Evolutionary conservation across 1,140 invertebrate genomes (phyloP).

Genomic region (Drosophila seguyi): DNA sequence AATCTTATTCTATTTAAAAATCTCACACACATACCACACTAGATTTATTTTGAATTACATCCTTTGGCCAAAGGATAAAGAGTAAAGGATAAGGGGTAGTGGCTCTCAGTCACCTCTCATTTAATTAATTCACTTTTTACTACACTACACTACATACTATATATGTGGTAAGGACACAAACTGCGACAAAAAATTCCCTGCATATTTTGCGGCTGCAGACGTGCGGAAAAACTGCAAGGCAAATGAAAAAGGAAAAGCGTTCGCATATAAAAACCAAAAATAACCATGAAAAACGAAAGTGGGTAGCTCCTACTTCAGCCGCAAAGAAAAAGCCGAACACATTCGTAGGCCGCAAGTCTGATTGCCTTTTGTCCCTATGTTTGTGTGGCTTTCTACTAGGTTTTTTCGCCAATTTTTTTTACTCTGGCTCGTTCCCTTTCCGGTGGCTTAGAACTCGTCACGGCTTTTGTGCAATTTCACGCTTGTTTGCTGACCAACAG

Average conservation of each 20-base stretch:
- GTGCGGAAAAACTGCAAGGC: constrained; percentile 16
- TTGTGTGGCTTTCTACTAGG: constrained; percentile 14
- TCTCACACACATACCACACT: constrained; percentile 1
- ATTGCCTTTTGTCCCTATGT: constrained; percentile 67
- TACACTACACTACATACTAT: too few relatives aligned
- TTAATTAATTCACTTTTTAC: constrained; percentile 25
- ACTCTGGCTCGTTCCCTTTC: constrained; percentile 7
- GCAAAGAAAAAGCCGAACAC: constrained; percentile 28
- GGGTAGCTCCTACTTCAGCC: neutral
- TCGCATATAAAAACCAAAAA: neutral
- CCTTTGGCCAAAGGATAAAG: neutral
- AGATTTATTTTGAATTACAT: constrained; percentile 9
- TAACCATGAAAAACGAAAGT: constrained; percentile 9
- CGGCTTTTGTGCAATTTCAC: constrained; percentile 80
- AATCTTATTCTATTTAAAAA: neutral
- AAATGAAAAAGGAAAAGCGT: constrained; percentile 30
- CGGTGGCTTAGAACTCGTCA: constrained; percentile 50
- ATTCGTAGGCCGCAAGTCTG: constrained; percentile 71
- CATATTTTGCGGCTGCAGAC: constrained; percentile 30
- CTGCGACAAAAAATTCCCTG: constrained; percentile 35
- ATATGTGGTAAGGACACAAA: neutral
- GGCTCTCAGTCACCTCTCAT: constrained; percentile 6
- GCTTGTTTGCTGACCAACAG: constrained; percentile 78
- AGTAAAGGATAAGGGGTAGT: neutral
- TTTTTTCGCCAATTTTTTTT: neutral